Base-by-base conservation (phyloP, 92 coral and sea anemone genomes). In the Diadumene lineata region DNA sequence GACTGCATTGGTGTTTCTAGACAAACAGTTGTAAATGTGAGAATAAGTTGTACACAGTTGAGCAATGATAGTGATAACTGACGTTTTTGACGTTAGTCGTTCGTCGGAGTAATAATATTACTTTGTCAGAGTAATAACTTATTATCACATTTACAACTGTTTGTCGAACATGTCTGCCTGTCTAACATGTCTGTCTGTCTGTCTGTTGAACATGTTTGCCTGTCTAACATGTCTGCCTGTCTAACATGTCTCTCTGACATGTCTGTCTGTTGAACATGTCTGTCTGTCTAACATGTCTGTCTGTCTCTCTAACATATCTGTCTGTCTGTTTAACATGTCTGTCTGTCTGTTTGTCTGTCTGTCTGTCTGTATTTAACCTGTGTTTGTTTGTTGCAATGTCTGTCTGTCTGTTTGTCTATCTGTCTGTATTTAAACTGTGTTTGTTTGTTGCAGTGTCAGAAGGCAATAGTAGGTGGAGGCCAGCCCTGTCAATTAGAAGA, bases 401-500 rank as follows among this genome's bases (percentile, higher is more conserved):
- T 64, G 28, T 29, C 32, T 33, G 25, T 38, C 19, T 56, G 29
- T 53, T 22, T 0, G 43, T 2, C n/a, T n/a, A 53, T 53, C n/a
- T n/a, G 32, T 65, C 50, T 19, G 33, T 8, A 11, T 24, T 60
- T 22, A 23, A 19, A 58, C 18, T 7, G 53, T 44, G 11, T 57
- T 7, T 58, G 13, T 50, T 50, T 43, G 44, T 67, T 76, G 13
- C 64, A 94, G 98, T 94, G 98, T 74, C 98, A 94, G 69, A 89
- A 94, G 68, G 97, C 97, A 19, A 84, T 94, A 18, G 91, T 88
- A 24, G 83, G 87, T 46, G 97, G 92, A 7, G 83, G 92, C 46
- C 64, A 92, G 66, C 97, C 97, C 0, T 89, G 94, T 60, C 58
- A 84, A 66, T 79, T 92, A 1, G 98, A 94, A 46, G 98, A 94